Evolutionary conservation across 2,888 invertebrate species (phyloP), one percentile per base, ranked within the genome.

Genomic region (Eilema depressum): DNA sequence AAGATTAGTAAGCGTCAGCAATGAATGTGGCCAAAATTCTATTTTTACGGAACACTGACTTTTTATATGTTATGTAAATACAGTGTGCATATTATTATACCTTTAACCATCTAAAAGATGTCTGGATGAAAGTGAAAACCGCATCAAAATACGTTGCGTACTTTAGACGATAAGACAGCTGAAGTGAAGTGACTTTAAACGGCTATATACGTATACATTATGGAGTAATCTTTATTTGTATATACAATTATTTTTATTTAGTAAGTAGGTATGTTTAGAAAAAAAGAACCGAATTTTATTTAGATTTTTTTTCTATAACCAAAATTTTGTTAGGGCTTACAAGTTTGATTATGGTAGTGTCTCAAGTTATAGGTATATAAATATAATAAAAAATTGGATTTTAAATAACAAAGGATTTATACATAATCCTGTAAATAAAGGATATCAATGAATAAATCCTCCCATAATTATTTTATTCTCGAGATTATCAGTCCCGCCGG

Each of bases 381-480:
- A 97, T 96, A 97, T 97, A 76, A 94, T 87, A 82, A 95, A 88
- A 95, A 98, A 97, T 95, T 97, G 97, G 89, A 96, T 96, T 96
- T 97, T 97, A 93, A 97, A 90, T 91, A 95, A 91, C 73, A 91
- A 94, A 47, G 91, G 88, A 83, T 97, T 96, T 93, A 97, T 68
- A 0, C 90, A 91, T 87, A 97, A 77, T 12, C 97, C 97, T 63
- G 96, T 96, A 87, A 97, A 96, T 94, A 97, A 84, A 0, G 97
- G 96, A 57, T 96, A 97, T 96, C 97, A 98, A 79, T 97, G 96
- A 87, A 96, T 95, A 90, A 97, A 96, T 82, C 97, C 97, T 57
- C 96, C 96, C 94, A 98, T 96, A 96, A 98, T 97, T 59, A 17
- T 41, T 17, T 3, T 12, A 12, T 3, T 11, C 2, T 11, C 12